Base-by-base conservation (phyloP, 2,797 vertebrate species). In the Oophaga sylvatica region DNA sequence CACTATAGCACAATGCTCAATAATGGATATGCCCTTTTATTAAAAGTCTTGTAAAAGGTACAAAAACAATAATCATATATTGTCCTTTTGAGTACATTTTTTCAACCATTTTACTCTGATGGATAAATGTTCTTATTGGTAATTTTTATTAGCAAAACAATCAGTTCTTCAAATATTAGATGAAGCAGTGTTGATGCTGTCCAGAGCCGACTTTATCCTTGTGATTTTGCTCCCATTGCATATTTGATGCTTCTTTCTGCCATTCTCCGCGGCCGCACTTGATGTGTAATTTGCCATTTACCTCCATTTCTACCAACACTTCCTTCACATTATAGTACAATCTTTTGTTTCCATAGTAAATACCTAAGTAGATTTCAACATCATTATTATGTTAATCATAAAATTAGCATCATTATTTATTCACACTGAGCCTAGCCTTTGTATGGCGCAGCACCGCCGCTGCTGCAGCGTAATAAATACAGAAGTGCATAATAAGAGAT, bases 301-400 rank as follows among this genome's bases (percentile, higher is more conserved):
- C 67, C 45, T 68, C 16, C 16, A 17, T 65, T 29, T 76, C 20
- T 12, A 9, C 73, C 20, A 10, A 5, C 20, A 48, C 7, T 75
- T 48, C 73, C 62, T 68, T 65, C n/a, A 56, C 68, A 67, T 48
- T 73, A 48, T 53, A 45, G 56, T 41, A 67, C 62, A 82, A 81
- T 56, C 45, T 60, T 22, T 80, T 80, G 59, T 84, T 88, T 85
- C 67, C 87, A 75, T 84, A 75, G 77, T 81, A 84, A 85, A 80
- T 68, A 85, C 77, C 45, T 12, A 57, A 78, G 76, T 81, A 56
- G 82, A 60, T 80, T 26, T 35, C 45, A 81, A 75, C 70, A 81
- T 48, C 68, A 63, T 88, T 81, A 85, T 88, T 85, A 85, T 77
- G 78, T 76, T 81, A 85, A 88, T 88, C 60, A 81, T 63, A 85